Evolutionary conservation across 2,797 vertebrate genomes (phyloP).

Genomic region (Fistularia commersonii): DNA sequence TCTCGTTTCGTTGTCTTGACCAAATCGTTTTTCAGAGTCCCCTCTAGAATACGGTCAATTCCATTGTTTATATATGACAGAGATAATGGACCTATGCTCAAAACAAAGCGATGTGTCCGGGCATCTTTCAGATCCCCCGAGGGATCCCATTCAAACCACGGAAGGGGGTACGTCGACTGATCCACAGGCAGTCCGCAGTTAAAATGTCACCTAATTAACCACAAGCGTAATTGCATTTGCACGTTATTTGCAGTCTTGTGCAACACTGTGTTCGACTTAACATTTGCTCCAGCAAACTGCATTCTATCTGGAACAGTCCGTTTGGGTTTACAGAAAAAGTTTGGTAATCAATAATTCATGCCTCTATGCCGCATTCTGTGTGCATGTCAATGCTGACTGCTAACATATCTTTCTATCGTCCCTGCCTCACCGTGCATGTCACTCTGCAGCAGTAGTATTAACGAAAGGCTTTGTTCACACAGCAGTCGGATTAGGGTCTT

Average conservation of each 20-base stretch:
- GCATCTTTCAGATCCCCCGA: constrained; percentile 25
- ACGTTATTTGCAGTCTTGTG: no score
- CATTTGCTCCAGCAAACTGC: no score
- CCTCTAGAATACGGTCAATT: constrained; percentile 13
- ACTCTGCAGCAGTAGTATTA: constrained; percentile 18
- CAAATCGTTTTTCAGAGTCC: constrained; percentile 29
- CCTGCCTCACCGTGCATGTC: constrained; percentile 4
- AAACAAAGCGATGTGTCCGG: constrained; percentile 35
- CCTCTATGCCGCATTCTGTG: background rate
- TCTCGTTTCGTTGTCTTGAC: constrained; percentile 15
- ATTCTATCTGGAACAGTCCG: no score
- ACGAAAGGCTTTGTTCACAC: constrained; percentile 29
- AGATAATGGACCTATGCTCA: constrained; percentile 14
- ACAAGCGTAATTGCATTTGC: no score
- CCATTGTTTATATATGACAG: constrained; percentile 32
- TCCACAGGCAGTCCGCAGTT: background rate
- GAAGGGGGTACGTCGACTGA: constrained; percentile 22
- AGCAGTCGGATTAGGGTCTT: constrained; percentile 31
- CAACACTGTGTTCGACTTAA: no score
- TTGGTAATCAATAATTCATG: no score
- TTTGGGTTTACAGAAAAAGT: no score
- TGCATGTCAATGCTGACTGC: no score
- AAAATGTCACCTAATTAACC: no score
- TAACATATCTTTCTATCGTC: no score
- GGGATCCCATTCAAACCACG: constrained; percentile 22